A percentile compares a stretch with the other conserved stretches of the same genome.
phyloP scores from a whole-genome alignment of 1,140 invertebrate species.

The Trypoxylus dichotomus region DNA sequence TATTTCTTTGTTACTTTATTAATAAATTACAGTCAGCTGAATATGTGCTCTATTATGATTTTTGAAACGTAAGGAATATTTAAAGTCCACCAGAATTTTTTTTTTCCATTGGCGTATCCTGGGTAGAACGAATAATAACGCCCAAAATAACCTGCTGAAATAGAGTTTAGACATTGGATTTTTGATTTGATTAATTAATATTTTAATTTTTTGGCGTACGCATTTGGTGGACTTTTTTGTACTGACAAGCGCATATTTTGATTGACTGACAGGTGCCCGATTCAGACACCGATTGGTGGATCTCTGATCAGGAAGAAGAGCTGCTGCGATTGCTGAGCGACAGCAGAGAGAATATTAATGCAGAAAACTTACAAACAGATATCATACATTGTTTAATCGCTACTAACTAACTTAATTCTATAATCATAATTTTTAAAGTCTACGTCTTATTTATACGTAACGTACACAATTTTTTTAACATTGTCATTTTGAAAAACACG shows the following conservation, averaged over 20 bases:
- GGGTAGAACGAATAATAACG: not conserved
- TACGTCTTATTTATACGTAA: not conserved
- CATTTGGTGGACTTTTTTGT: constrained; percentile 23
- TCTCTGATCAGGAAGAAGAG: constrained; percentile 81
- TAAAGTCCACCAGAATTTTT: constrained; percentile 27
- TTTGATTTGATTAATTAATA: not conserved
- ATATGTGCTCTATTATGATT: not conserved
- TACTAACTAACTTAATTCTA: constrained; percentile 33
- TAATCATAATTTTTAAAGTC: not conserved
- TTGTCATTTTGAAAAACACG: not conserved
- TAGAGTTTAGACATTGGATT: not conserved
- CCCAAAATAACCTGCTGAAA: not conserved
- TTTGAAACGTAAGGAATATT: not conserved
- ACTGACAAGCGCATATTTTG: constrained; percentile 49
- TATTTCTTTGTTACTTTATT: not conserved
- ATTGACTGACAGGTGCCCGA: constrained; percentile 56
- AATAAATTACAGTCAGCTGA: not conserved
- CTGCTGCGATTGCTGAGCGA: constrained; percentile 66
- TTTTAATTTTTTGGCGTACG: constrained; percentile 2
- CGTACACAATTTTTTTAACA: not conserved
- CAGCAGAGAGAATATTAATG: constrained; percentile 52
- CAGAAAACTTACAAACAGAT: constrained; percentile 52
- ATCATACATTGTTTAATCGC: constrained; percentile 50
- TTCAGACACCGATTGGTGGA: constrained; percentile 74
- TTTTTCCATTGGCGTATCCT: not conserved